Percentiles rank a stretch among this genome's conserved stretches.
phyloP scores from a whole-genome alignment of 2,888 invertebrate species.

The Ochropleura leucogaster region DNA sequence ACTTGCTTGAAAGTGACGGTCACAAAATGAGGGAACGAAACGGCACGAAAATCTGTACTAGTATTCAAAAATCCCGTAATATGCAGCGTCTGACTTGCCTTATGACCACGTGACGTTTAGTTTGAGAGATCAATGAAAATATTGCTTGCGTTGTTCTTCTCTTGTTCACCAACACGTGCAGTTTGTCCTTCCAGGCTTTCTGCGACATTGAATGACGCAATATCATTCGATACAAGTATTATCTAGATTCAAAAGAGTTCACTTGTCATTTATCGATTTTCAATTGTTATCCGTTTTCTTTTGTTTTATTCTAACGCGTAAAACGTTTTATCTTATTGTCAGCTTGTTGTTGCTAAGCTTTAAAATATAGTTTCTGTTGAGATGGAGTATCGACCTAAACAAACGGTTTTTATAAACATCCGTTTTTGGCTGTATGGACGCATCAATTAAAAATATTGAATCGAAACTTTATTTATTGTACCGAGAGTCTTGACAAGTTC shows the following conservation, averaged over 20 bases:
- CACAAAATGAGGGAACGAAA: neutral
- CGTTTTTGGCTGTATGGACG: slow-evolving; percentile 4
- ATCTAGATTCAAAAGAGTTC: slow-evolving; percentile 8
- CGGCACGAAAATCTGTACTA: neutral
- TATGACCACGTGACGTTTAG: neutral
- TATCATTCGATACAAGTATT: slow-evolving; percentile 24
- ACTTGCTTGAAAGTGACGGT: too few relatives aligned
- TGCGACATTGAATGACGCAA: slow-evolving; percentile 22
- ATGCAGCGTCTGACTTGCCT: neutral
- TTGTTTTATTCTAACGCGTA: neutral
- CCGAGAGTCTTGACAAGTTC: slow-evolving; percentile 34
- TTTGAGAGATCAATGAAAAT: too few relatives aligned
- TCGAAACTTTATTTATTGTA: slow-evolving; percentile 20
- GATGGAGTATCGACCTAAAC: neutral
- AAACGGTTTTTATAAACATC: slow-evolving; percentile 9
- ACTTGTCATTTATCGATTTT: neutral
- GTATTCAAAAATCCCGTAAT: neutral
- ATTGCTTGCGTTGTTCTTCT: too few relatives aligned
- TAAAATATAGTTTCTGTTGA: neutral
- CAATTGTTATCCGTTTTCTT: slow-evolving; percentile 7
- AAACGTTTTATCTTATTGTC: neutral
- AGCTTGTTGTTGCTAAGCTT: neutral
- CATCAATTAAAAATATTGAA: slow-evolving; percentile 40
- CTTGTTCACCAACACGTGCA: slow-evolving; percentile 17
- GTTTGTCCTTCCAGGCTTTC: slow-evolving; percentile 9